These are phyloP conservation scores for Phoenicopterus ruber DNA, from an alignment of 2,113 vertebrate species.

Conservation along the genomic window DNA sequence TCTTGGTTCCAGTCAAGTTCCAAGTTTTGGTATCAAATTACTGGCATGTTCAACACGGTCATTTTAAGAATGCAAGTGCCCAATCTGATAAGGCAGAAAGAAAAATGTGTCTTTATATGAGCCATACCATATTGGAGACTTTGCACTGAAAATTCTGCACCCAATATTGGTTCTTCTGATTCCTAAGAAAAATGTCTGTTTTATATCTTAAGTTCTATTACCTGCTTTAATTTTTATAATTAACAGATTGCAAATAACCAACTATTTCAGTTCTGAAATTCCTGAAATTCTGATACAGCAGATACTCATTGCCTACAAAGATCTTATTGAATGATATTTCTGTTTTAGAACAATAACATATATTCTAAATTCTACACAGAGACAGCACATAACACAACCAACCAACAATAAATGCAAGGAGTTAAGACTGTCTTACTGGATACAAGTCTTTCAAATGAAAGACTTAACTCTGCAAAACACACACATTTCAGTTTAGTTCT, in stretches of 20 bases:
- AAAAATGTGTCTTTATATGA: not conserved
- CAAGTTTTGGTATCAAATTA: not conserved
- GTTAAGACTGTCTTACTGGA: not conserved
- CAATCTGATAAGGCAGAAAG: not conserved
- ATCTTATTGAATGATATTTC: not conserved
- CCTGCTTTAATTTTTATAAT: not conserved
- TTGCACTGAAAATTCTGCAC: not conserved
- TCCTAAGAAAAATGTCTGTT: not conserved
- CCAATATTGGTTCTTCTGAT: not conserved
- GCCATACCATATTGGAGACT: not conserved
- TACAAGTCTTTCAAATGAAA: not conserved
- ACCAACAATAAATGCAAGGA: not conserved
- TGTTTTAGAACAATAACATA: not conserved
- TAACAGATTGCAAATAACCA: not conserved
- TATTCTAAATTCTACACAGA: not conserved
- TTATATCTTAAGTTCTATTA: not conserved
- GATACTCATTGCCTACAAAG: not conserved
- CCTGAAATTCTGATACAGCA: not conserved
- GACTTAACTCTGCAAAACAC: not conserved
- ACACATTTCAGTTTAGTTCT: not conserved
- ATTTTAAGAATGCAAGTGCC: not conserved
- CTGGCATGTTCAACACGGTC: not conserved
- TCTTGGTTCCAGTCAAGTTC: not conserved
- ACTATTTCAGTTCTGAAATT: not conserved
- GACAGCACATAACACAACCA: not conserved